Evolutionary conservation across 2,888 invertebrate species (phyloP).

Genomic region (Ornithoptera alexandrae): DNA sequence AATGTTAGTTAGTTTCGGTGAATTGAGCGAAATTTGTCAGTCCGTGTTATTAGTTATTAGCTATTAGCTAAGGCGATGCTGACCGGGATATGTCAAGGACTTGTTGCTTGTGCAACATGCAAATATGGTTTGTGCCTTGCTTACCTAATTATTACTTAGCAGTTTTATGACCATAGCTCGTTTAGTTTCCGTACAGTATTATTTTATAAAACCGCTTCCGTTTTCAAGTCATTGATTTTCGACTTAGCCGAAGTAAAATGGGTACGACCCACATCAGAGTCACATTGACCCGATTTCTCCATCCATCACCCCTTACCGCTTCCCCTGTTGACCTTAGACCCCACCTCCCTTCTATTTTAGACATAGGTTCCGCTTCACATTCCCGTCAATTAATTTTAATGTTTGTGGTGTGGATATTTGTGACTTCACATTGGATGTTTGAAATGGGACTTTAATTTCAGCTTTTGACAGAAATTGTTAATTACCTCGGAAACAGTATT

Average conservation of each 20-base stretch:
- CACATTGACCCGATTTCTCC: conserved; percentile 36
- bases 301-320: background rate
- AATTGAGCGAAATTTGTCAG: too few relatives aligned
- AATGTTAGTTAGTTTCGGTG: too few relatives aligned
- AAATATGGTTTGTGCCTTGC: too few relatives aligned
- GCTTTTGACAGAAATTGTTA: too few relatives aligned
- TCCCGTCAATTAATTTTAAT: conserved; percentile 5
- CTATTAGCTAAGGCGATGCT: too few relatives aligned
- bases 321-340: conserved; percentile 32
- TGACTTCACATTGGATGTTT: conserved; percentile 1
- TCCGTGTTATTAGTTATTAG: too few relatives aligned
- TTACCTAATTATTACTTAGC: too few relatives aligned
- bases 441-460: background rate
- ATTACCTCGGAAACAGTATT: too few relatives aligned
- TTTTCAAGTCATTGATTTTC: conserved; percentile 16
- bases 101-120: too few relatives aligned
- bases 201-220: background rate
- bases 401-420: background rate
- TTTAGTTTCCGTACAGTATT: too few relatives aligned
- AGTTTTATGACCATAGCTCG: too few relatives aligned
- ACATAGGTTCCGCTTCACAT: conserved; percentile 16
- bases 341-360: background rate
- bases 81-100: too few relatives aligned
- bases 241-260: conserved; percentile 17
- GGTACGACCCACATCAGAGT: conserved; percentile 33